A percentile compares a stretch with the other conserved stretches of the same genome.
phyloP scores from a whole-genome alignment of 1,140 invertebrate species.

The Atta texana region DNA sequence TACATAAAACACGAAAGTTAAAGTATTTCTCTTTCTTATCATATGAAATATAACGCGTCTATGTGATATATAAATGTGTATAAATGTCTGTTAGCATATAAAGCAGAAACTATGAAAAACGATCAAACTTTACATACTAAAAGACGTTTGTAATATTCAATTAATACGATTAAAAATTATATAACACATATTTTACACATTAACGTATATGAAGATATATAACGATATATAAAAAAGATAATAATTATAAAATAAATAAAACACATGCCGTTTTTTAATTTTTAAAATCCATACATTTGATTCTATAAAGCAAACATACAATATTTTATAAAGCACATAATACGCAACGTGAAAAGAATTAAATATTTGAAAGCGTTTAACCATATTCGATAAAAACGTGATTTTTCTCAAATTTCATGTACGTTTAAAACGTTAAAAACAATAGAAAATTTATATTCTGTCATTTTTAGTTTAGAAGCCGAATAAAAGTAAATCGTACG shows the following conservation, averaged over 20 bases:
- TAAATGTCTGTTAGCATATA: neutral
- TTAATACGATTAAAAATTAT: neutral
- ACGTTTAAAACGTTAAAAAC: neutral
- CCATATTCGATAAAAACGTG: neutral
- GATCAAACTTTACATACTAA: neutral
- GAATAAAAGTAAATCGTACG: neutral
- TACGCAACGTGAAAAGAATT: conserved; percentile 9
- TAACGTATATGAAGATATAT: neutral
- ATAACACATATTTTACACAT: neutral
- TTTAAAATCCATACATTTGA: neutral
- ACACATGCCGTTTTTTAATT: neutral
- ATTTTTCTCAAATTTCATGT: neutral
- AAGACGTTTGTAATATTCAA: neutral
- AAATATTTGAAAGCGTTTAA: conserved; percentile 9
- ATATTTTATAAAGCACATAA: neutral
- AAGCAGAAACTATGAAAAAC: neutral
- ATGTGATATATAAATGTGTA: too few relatives aligned
- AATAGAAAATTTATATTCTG: neutral
- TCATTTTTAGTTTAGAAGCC: neutral
- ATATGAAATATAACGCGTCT: neutral
- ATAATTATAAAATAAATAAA: conserved; percentile 19
- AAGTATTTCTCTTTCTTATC: neutral
- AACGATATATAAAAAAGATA: neutral
- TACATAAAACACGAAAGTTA: conserved; percentile 8
- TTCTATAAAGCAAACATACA: neutral